These are phyloP conservation scores for Drosophila sucinea DNA, from an alignment of 1,140 invertebrate genomes.

Conservation along the genomic window DNA sequence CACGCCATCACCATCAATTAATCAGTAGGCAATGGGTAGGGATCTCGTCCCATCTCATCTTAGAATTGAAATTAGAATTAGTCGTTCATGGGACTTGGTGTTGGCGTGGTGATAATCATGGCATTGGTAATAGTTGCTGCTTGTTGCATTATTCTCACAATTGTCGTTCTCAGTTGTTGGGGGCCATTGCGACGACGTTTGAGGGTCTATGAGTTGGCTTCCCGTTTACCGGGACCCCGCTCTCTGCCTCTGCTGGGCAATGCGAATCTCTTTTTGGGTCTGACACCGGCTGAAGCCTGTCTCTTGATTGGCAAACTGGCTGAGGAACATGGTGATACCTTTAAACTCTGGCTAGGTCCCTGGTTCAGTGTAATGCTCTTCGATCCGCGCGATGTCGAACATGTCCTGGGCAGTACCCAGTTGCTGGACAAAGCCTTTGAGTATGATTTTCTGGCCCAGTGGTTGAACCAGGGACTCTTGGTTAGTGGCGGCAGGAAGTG, in stretches of 20 bases:
- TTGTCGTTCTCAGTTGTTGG: slow-evolving; percentile 38
- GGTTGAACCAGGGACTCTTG: slow-evolving; percentile 89
- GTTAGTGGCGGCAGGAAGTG: slow-evolving; percentile 88
- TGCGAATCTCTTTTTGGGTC: slow-evolving; percentile 56
- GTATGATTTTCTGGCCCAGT: slow-evolving; percentile 88
- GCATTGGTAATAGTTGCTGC: slow-evolving; percentile 13
- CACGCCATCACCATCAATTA: background rate
- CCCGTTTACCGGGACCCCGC: slow-evolving; percentile 38
- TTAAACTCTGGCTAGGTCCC: slow-evolving; percentile 60
- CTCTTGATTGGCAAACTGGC: slow-evolving; percentile 41
- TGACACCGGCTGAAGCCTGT: slow-evolving; percentile 41
- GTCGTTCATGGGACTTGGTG: background rate
- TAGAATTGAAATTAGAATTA: background rate
- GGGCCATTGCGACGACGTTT: slow-evolving; percentile 8
- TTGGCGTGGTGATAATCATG: background rate
- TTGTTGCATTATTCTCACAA: slow-evolving; percentile 23
- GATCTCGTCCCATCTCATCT: background rate
- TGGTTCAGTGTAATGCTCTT: slow-evolving; percentile 63
- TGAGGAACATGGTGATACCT: slow-evolving; percentile 46
- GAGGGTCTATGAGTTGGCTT: slow-evolving; percentile 28
- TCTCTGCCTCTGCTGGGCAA: slow-evolving; percentile 60
- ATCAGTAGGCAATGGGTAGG: background rate
- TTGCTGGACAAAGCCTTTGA: slow-evolving; percentile 67
- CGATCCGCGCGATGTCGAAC: slow-evolving; percentile 62
- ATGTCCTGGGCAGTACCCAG: slow-evolving; percentile 48